Evolutionary conservation across 2,113 vertebrate genomes (phyloP), one percentile per base, ranked within the genome.

Genomic region (Salvator merianae): DNA sequence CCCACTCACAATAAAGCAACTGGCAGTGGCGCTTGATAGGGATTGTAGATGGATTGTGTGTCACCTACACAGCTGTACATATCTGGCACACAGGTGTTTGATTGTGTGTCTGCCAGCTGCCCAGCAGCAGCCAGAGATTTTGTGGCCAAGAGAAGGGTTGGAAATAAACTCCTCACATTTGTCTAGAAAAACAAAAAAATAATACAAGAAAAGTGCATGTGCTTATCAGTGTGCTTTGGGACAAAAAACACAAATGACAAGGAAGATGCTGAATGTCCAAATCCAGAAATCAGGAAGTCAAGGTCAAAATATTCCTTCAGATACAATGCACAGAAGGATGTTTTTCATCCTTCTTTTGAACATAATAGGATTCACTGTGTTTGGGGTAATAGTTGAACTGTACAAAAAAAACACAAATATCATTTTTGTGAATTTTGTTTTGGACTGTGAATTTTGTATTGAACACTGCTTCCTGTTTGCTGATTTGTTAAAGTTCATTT

Each of bases 11-110:
- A 83, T 73, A 38, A 87, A 87, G 90, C 89, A 90, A 92, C 90
- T 89, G 91, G 90, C 73, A 43, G n/a, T 12, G 83, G 84, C 90
- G 86, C 2, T 34, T 89, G 93, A 88, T 89, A 40, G 84, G 81
- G 53, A 43, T 84, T 8, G 32, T 87, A 86, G 91, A 86, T 79
- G 81, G 94, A 90, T 89, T 91, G 10, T 30, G 86, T 91, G 94
- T 92, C 94, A 79, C 1, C 1, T 90, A 55, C 77, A 93, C 95
- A 95, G 94, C 94, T 95, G 95, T 87, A 91, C 2, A 1, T 91
- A 84, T 93, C 92, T 93, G 94, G 92, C 91, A 88, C 79, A 74
- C 93, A 95, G 95, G 94, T 94, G 94, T 92, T 89, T 0, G 0
- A 55, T 77, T 81, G 16, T 0, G 84, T 83, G 82, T 79, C 82